Percentiles rank a stretch among this genome's conserved stretches.
Evolutionary conservation across 2,888 invertebrate species (phyloP).

Genomic region (Himalopsyche kuldschensis): DNA sequence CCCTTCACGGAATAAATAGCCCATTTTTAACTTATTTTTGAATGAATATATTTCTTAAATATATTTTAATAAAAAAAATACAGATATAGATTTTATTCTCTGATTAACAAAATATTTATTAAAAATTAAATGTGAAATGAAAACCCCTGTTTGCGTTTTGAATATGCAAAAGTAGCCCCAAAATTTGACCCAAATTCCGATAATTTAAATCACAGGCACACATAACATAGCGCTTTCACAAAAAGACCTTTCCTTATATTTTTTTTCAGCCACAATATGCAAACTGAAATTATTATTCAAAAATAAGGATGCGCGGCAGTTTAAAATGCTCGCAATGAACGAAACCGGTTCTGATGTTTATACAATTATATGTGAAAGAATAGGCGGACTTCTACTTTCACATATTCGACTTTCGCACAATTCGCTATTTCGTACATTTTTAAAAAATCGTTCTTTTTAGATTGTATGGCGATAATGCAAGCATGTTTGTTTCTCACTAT

Average conservation of each 20-base stretch:
- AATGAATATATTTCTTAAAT: too few species aligned
- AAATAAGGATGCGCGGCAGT: too few species aligned
- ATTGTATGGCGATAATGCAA: too few species aligned
- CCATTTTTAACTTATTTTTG: too few species aligned
- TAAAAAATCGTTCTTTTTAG: too few species aligned
- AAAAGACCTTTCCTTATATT: neutral
- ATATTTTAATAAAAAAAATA: too few species aligned
- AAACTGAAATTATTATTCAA: neutral
- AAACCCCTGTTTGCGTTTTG: neutral
- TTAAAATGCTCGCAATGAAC: too few species aligned
- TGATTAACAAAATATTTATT: neutral
- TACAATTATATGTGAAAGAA: too few species aligned
- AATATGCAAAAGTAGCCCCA: neutral
- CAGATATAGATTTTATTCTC: too few species aligned
- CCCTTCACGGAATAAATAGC: too few species aligned
- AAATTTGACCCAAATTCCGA: neutral
- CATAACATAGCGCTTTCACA: neutral
- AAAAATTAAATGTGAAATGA: neutral
- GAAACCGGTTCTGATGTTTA: too few species aligned
- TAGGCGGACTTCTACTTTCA: conserved; percentile 26
- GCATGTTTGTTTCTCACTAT: too few species aligned
- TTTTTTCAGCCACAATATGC: neutral
- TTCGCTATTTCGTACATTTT: conserved; percentile 30
- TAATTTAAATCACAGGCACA: neutral
- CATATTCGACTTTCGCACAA: conserved; percentile 36